These are phyloP conservation scores for Enteromius radiatus DNA, from an alignment of 2,797 vertebrate genomes.

Conservation along the genomic window DNA sequence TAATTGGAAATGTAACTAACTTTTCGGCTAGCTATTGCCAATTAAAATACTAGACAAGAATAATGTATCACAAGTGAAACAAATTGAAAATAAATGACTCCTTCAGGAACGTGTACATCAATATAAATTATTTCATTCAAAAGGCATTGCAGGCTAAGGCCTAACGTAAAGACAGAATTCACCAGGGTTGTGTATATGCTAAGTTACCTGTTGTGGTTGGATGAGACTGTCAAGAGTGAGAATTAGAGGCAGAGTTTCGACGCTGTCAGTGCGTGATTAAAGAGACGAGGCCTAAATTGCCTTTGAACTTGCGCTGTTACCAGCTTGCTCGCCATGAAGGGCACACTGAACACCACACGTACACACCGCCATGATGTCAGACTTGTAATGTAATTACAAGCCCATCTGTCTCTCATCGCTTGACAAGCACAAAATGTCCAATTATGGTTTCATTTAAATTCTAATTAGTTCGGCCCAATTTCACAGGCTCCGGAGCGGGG, in stretches of 20 bases:
- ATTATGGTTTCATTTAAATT: constrained; percentile 99
- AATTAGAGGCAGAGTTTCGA: constrained; percentile 54
- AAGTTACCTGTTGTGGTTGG: constrained; percentile 35
- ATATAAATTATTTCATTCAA: neutral
- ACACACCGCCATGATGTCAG: constrained; percentile 85
- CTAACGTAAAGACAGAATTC: neutral
- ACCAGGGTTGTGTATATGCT: neutral
- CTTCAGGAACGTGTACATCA: neutral
- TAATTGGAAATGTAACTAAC: neutral
- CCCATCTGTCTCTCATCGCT: constrained; percentile 99
- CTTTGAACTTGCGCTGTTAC: constrained; percentile 71
- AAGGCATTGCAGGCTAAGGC: neutral
- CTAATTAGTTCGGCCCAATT: constrained; percentile 99
- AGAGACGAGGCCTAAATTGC: constrained; percentile 75
- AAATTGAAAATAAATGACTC: constrained; percentile 20
- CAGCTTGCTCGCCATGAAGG: constrained; percentile 86
- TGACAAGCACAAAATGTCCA: constrained; percentile 99
- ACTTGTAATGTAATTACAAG: constrained; percentile 98
- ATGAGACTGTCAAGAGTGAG: constrained; percentile 66
- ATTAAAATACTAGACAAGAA: constrained; percentile 1
- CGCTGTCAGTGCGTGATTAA: constrained; percentile 68
- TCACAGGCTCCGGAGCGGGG: constrained; percentile 84
- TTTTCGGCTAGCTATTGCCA: neutral
- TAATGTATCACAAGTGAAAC: neutral
- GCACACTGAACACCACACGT: constrained; percentile 79